Evolutionary conservation across 2,797 vertebrate genomes (phyloP).

Genomic region (Sphenopsis melanotis): DNA sequence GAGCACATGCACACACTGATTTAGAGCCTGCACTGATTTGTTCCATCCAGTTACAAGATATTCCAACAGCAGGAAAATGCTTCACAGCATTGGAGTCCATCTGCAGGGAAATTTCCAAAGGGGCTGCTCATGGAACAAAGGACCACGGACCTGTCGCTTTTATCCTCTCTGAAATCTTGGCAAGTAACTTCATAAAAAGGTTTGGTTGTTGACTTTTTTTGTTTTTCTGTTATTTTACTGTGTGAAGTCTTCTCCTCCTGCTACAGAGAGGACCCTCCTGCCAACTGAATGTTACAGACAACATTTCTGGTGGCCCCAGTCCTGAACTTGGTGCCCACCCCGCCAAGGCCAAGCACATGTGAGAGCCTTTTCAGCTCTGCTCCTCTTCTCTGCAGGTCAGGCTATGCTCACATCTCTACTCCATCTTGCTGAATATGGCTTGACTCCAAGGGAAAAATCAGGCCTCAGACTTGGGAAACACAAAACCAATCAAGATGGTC

Average conservation of each 20-base stretch:
- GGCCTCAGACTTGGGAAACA: not conserved
- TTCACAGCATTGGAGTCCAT: not conserved
- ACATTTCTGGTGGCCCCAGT: rapidly evolving
- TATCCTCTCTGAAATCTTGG: not conserved
- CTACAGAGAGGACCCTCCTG: not conserved
- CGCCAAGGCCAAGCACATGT: not conserved
- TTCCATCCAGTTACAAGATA: not conserved
- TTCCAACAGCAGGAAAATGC: not conserved
- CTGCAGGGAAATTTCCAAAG: not conserved
- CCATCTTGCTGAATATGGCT: not conserved
- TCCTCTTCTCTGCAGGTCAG: not conserved
- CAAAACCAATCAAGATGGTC: not conserved
- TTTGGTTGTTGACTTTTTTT: not conserved
- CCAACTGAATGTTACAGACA: not conserved
- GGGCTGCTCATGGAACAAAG: not conserved
- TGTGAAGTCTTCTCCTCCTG: not conserved
- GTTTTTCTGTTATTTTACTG: not conserved
- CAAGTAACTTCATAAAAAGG: not conserved
- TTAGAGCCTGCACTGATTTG: not conserved
- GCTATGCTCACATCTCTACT: not conserved
- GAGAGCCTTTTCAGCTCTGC: not conserved
- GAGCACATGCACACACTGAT: not conserved
- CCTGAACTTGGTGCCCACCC: not conserved
- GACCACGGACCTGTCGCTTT: not conserved
- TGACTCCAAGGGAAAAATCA: not conserved